Percentiles rank a stretch among this genome's conserved stretches.
phyloP scores from a whole-genome alignment of 2,113 vertebrate genomes.

The Turdus rufiventris region DNA sequence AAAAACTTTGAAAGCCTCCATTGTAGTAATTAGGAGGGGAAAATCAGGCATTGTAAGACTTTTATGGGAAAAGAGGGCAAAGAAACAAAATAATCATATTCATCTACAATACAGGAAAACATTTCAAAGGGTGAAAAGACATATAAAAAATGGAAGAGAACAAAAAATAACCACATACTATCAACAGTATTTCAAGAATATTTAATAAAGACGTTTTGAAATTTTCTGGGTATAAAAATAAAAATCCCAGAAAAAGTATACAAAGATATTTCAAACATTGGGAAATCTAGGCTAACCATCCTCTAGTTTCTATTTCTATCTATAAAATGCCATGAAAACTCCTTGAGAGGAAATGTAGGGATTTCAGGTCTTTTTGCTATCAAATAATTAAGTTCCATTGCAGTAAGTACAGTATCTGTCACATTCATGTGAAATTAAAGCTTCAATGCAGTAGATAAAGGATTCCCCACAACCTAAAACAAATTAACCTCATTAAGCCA shows the following conservation, averaged over 20 bases:
- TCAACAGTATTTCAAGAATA: not conserved
- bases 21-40: conserved; percentile 30
- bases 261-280: not conserved
- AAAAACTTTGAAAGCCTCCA: conserved; percentile 43
- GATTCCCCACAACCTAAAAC: not conserved
- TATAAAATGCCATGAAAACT: not conserved
- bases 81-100: conserved; percentile 34
- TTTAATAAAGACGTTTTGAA: not conserved
- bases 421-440: not conserved
- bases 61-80: conserved; percentile 25
- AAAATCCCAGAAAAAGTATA: not conserved
- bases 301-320: not conserved
- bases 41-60: conserved; percentile 30
- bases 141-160: not conserved
- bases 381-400: conserved; percentile 30
- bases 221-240: not conserved
- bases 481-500: conserved; percentile 32
- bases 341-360: not conserved
- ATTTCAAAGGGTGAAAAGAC: not conserved
- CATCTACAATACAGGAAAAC: not conserved
- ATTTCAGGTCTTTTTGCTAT: conserved; percentile 27
- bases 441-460: not conserved
- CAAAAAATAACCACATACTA: not conserved
- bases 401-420: conserved; percentile 1
- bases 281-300: not conserved